These are phyloP conservation scores for Proisotoma minuta DNA, from an alignment of 2,888 invertebrate species.

Conservation along the genomic window DNA sequence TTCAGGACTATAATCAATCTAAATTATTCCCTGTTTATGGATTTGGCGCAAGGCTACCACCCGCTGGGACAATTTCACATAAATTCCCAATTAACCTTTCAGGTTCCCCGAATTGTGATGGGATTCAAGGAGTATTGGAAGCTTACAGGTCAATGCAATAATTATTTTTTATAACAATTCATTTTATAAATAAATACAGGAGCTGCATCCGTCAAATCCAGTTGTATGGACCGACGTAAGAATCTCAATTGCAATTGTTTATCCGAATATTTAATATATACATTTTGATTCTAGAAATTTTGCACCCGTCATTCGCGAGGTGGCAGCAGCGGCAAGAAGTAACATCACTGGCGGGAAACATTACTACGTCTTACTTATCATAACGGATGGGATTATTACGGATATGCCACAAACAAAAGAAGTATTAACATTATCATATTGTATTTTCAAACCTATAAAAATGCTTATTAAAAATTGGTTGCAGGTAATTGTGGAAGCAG, in stretches of 20 bases:
- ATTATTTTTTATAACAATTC: background rate
- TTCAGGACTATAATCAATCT: conserved; percentile 54
- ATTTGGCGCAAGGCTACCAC: conserved; percentile 49
- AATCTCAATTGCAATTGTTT: background rate
- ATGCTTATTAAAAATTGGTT: conserved; percentile 3
- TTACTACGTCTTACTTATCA: conserved; percentile 56
- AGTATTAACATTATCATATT: too few species aligned
- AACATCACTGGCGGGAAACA: conserved; percentile 51
- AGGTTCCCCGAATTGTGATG: conserved; percentile 55
- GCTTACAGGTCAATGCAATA: conserved; percentile 36
- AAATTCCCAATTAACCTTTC: conserved; percentile 56
- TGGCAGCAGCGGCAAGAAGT: conserved; percentile 50
- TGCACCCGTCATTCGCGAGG: conserved; percentile 55
- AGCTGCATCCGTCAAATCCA: conserved; percentile 49
- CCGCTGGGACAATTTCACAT: conserved; percentile 52
- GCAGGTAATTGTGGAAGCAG: conserved; percentile 55
- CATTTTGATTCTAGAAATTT: conserved; percentile 51
- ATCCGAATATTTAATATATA: background rate
- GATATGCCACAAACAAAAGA: conserved; percentile 57
- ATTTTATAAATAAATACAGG: conserved; percentile 24
- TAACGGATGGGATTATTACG: conserved; percentile 58
- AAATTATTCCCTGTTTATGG: conserved; percentile 55
- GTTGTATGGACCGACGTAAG: conserved; percentile 56
- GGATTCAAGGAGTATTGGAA: conserved; percentile 50
- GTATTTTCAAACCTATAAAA: too few species aligned